Evolutionary conservation across 2,888 invertebrate species (phyloP), one percentile per base, ranked within the genome.

Genomic region (Nasonovia ribisnigri): DNA sequence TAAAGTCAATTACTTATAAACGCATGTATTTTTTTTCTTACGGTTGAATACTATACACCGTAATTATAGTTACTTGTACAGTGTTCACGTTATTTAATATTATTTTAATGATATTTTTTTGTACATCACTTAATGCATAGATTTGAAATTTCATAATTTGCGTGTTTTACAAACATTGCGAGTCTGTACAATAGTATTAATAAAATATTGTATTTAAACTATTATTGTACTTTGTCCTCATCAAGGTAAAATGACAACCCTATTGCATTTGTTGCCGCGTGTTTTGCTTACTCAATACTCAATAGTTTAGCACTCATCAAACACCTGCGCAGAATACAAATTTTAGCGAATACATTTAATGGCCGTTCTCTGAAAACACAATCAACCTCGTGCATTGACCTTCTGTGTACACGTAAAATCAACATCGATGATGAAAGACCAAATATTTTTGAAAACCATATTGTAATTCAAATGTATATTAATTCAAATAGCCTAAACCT

Each of bases 241-340:
- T 51, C 88, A 48, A 88, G 42, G 88, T 54, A 54, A 88, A 88
- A 88, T 54, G 88, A 26, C 88, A 54, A 54, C 42, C 88, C 36
- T 54, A 88, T 42, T 88, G 42, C 54, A 88, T 54, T 54, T 26
- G 24, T 54, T 48, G 54, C 88, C 42, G 42, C 88, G 54, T 88
- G 88, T 88, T 88, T 54, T 54, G 88, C 42, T 88, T 88, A 88
- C 88, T 88, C 88, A 88, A 88, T 88, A 88, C 24, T 54, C 36
- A 36, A 42, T 77, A 77, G 20, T 77, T 36, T 36, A n/a, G 90
- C 46, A 29, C 46, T 90, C 46, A 26, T n/a, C 90, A n/a, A 67
- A 48, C 46, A 67, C 67, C 36, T 67, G 48, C 1, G 8, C 48
- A 48, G 90, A 90, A 90, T 90, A 90, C 67, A 48, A 90, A 90